These are phyloP conservation scores for Drosophila atripex DNA, from an alignment of 2,888 invertebrate genomes.

Conservation along the genomic window DNA sequence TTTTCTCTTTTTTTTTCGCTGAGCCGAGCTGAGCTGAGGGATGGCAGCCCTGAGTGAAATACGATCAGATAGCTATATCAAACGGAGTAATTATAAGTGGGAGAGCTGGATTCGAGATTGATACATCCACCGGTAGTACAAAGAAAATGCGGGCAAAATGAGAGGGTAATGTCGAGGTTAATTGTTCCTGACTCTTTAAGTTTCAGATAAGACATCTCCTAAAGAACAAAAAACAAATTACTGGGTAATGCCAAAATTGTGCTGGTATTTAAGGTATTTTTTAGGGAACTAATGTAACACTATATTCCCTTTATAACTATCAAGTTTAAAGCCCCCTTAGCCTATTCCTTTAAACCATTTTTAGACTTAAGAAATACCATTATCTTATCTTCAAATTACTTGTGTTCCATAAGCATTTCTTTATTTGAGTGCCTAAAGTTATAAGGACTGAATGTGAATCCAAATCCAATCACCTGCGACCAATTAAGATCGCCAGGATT, in stretches of 20 bases:
- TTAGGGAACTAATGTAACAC: background rate
- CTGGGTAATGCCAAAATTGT: background rate
- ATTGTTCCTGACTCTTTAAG: constrained; percentile 30
- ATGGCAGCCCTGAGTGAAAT: constrained; percentile 41
- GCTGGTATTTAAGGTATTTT: background rate
- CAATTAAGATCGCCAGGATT: constrained; percentile 44
- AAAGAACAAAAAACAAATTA: background rate
- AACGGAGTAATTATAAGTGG: constrained; percentile 39
- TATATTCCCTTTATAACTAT: too few species aligned
- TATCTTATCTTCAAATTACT: background rate
- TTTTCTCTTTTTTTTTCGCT: constrained; percentile 9
- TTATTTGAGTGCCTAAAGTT: constrained; percentile 16
- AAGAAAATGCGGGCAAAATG: constrained; percentile 19
- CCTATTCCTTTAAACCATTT: too few species aligned
- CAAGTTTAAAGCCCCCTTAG: background rate
- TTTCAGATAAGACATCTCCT: constrained; percentile 23
- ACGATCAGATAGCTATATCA: constrained; percentile 31
- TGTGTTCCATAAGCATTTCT: background rate
- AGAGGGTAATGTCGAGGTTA: constrained; percentile 32
- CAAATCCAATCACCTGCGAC: constrained; percentile 19
- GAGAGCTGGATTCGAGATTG: constrained; percentile 24
- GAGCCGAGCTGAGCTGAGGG: constrained; percentile 8
- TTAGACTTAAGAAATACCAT: background rate
- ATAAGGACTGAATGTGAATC: background rate
- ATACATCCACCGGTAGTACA: constrained; percentile 16